Percentiles rank a stretch among this genome's conserved stretches.
Evolutionary conservation across 2,113 vertebrate species (phyloP).

Genomic region (Bujurquina vittata): DNA sequence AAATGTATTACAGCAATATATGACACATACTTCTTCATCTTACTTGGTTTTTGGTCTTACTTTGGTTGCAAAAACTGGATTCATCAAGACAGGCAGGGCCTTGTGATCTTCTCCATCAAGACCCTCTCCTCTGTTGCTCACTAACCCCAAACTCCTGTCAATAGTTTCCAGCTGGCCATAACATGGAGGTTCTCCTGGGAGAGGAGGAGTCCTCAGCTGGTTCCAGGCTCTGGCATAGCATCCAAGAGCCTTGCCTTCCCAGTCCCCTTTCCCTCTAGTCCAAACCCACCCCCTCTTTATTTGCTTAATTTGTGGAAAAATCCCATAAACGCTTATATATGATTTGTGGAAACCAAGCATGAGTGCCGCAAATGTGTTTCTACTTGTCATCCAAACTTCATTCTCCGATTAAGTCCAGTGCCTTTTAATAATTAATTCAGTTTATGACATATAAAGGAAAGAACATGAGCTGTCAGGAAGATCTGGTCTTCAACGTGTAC

Average conservation of each 20-base stretch:
- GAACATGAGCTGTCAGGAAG: background rate
- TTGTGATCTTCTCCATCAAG: slow-evolving; percentile 27
- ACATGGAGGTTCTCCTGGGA: slow-evolving; percentile 53
- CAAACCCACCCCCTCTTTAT: slow-evolving; percentile 48
- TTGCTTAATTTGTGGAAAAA: slow-evolving; percentile 75
- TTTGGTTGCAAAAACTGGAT: slow-evolving; percentile 40
- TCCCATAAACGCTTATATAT: slow-evolving; percentile 67
- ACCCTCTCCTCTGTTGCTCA: slow-evolving; percentile 48
- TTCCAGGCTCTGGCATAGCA: slow-evolving; percentile 40
- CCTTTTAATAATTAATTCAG: slow-evolving; percentile 28
- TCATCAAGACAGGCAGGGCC: slow-evolving; percentile 39
- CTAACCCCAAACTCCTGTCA: slow-evolving; percentile 65
- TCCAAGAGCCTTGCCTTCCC: slow-evolving; percentile 33
- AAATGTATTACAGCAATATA: slow-evolving; percentile 47
- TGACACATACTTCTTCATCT: slow-evolving; percentile 48
- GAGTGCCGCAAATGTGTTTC: slow-evolving; percentile 12
- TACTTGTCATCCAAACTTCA: slow-evolving; percentile 21
- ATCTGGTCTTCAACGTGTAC: background rate
- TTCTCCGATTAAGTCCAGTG: slow-evolving; percentile 8
- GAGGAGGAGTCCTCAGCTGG: slow-evolving; percentile 61
- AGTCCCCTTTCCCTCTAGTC: background rate
- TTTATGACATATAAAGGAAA: slow-evolving; percentile 7
- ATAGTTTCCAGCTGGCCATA: slow-evolving; percentile 76
- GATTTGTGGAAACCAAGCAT: slow-evolving; percentile 50
- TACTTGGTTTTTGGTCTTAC: slow-evolving; percentile 45